Evolutionary conservation across 2,888 invertebrate species (phyloP).

Genomic region (Polymixis lichenea): DNA sequence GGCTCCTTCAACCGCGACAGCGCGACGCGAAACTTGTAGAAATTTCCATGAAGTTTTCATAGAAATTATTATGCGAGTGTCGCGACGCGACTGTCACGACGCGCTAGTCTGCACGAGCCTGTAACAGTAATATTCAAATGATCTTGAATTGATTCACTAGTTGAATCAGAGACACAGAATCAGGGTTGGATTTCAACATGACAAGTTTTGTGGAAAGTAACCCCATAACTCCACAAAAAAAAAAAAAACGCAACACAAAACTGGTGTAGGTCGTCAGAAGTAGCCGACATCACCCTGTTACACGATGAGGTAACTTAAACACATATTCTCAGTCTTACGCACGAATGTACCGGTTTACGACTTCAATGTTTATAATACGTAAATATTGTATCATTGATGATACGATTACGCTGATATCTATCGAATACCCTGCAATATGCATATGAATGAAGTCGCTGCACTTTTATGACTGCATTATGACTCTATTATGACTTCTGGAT

Average conservation of each 20-base stretch:
- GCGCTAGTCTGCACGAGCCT: too few relatives aligned
- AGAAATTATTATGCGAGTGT: too few relatives aligned
- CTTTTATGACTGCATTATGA: slow-evolving; percentile 46
- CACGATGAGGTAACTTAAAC: slow-evolving; percentile 32
- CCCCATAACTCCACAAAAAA: neutral
- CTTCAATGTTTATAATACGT: slow-evolving; percentile 44
- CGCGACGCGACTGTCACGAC: too few relatives aligned
- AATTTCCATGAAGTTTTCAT: too few relatives aligned
- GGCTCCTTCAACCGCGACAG: too few relatives aligned
- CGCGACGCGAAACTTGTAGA: too few relatives aligned
- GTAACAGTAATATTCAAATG: neutral
- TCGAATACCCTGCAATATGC: slow-evolving; percentile 49
- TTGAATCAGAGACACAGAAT: neutral
- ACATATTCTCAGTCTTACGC: slow-evolving; percentile 17
- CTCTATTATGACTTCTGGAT: slow-evolving; percentile 34
- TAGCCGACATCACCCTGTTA: slow-evolving; percentile 28
- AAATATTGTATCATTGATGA: slow-evolving; percentile 61
- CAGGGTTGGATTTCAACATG: slow-evolving; percentile 7
- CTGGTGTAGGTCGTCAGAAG: slow-evolving; percentile 36
- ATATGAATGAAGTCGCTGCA: slow-evolving; percentile 36
- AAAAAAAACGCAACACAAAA: slow-evolving; percentile 14
- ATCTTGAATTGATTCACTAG: neutral
- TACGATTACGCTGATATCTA: slow-evolving; percentile 59
- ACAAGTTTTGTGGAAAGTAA: neutral
- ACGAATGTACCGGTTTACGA: slow-evolving; percentile 41